Percentiles rank a stretch among this genome's conserved stretches.
phyloP scores from a whole-genome alignment of 2,113 vertebrate genomes.

The Phyllostomus discolor region DNA sequence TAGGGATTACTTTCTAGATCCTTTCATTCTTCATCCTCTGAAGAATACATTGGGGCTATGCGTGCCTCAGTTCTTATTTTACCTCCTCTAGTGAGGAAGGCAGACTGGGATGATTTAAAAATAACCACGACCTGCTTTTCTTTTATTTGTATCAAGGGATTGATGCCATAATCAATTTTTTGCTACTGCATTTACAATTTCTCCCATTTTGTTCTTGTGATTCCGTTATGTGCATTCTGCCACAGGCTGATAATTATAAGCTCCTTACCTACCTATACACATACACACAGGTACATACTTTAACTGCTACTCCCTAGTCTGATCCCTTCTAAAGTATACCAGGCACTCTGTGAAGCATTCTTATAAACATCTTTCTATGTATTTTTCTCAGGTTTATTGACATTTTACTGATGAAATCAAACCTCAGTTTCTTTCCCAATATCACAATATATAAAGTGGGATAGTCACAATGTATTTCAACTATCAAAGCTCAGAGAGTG shows the following conservation, averaged over 20 bases:
- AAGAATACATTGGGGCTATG: fast-evolving
- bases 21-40: neutral
- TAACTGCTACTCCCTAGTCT: neutral
- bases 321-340: neutral
- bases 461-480: neutral
- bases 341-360: neutral
- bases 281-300: neutral
- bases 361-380: neutral
- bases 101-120: neutral
- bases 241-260: neutral
- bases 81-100: neutral
- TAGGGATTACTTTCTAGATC: neutral
- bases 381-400: neutral
- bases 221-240: neutral
- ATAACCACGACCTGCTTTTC: neutral
- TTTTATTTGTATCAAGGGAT: neutral
- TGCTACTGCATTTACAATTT: neutral
- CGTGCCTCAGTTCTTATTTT: neutral
- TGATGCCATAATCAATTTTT: neutral
- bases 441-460: neutral
- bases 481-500: neutral
- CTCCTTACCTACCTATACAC: fast-evolving
- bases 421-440: neutral
- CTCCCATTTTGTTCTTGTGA: neutral
- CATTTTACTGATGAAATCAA: neutral